Conservation (phyloP, 1,140 invertebrate genomes). For the Harpegnathos saltator region DNA sequence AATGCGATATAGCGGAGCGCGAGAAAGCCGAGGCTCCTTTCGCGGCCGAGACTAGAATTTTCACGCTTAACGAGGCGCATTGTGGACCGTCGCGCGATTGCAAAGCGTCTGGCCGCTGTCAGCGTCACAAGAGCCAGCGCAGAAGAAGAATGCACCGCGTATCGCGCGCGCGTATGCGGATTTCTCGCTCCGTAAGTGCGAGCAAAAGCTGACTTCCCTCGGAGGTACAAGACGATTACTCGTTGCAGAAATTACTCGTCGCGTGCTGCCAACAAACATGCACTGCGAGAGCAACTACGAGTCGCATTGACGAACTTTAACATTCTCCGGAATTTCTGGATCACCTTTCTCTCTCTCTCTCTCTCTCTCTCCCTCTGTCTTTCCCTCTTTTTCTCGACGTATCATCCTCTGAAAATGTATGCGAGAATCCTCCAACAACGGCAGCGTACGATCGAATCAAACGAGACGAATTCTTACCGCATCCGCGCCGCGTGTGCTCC, state of each 20-base stretch:
- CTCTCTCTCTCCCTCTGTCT: no score
- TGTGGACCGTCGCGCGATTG: conserved; percentile 23
- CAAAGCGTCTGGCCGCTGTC: conserved; percentile 9
- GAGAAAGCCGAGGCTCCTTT: background rate
- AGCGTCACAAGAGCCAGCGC: background rate
- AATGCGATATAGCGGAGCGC: background rate
- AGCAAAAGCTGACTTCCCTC: no score
- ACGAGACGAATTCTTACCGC: background rate
- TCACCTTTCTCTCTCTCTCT: no score
- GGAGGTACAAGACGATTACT: background rate
- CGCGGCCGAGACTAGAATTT: conserved; percentile 22
- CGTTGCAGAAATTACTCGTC: no score
- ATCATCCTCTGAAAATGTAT: no score
- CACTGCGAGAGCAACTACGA: no score
- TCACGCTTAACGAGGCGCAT: conserved; percentile 37
- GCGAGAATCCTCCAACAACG: no score
- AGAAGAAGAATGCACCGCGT: background rate
- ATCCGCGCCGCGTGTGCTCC: background rate
- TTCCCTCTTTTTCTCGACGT: no score
- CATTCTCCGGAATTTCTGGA: no score
- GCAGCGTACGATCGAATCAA: no score
- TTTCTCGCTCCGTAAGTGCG: background rate
- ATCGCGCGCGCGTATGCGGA: conserved; percentile 35
- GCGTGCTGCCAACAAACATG: no score
- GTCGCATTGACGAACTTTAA: no score